Percentiles rank a stretch among this genome's conserved stretches.
Conservation (phyloP, 1,140 invertebrate genomes). For the Stegodyphus mimosarum region DNA sequence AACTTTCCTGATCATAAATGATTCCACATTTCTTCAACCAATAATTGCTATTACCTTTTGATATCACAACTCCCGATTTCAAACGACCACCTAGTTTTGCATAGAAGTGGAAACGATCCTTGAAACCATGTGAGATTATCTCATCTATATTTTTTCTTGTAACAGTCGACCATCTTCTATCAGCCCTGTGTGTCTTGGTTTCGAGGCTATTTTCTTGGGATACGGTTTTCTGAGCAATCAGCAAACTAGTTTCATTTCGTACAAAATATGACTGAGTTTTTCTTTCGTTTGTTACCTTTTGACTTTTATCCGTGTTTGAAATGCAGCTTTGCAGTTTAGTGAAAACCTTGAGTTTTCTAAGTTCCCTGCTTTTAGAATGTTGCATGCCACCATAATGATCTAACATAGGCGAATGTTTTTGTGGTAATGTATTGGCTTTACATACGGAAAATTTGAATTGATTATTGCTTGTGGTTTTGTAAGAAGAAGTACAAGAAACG, state of each 20-base stretch:
- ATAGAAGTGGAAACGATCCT: slow-evolving; percentile 3
- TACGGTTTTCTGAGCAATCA: neutral
- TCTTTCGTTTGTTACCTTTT: neutral
- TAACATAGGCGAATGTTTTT: neutral
- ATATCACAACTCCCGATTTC: slow-evolving; percentile 25
- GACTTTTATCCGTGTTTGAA: neutral
- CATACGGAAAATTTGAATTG: neutral
- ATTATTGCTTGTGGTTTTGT: neutral
- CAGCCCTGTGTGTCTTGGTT: neutral
- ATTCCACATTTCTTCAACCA: slow-evolving; percentile 29
- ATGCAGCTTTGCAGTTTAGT: no score
- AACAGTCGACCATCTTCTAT: no score
- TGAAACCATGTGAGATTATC: slow-evolving; percentile 14
- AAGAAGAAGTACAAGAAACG: neutral
- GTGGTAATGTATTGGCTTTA: no score
- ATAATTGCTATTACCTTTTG: slow-evolving; percentile 23
- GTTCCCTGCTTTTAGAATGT: neutral
- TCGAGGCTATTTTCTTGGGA: neutral
- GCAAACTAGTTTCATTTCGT: neutral
- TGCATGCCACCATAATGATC: neutral
- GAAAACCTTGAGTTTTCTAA: no score
- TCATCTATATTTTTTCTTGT: slow-evolving; percentile 5
- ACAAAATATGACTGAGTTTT: neutral
- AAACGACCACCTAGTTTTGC: slow-evolving; percentile 19
- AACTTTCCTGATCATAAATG: neutral